Evolutionary conservation across 2,797 vertebrate species (phyloP).

Genomic region (Oreochromis mossambicus): DNA sequence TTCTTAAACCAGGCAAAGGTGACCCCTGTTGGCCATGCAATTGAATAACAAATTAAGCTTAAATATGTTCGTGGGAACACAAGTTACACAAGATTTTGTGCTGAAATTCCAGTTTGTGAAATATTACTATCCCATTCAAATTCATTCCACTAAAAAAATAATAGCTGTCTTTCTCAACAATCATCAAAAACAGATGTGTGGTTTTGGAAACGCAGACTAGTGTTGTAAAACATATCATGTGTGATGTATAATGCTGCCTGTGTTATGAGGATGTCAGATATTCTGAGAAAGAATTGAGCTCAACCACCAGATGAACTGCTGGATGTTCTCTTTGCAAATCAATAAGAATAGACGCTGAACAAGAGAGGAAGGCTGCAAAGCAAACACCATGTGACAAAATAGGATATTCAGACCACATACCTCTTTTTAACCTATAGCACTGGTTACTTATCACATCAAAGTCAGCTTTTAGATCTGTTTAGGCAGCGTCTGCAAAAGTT

Average conservation of each 20-base stretch:
- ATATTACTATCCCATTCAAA: neutral
- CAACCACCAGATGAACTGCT: neutral
- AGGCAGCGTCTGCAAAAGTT: neutral
- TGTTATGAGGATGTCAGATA: neutral
- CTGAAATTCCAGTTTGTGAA: neutral
- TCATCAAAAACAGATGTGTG: neutral
- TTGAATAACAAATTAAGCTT: neutral
- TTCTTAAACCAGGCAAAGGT: neutral
- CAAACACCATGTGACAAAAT: neutral
- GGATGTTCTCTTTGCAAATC: neutral
- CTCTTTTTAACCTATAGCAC: neutral
- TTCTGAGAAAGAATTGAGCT: neutral
- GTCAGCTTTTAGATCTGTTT: neutral
- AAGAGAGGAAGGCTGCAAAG: neutral
- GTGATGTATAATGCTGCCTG: neutral
- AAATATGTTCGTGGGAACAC: neutral
- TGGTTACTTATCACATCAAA: neutral
- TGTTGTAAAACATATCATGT: neutral
- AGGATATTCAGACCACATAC: neutral
- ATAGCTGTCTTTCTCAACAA: neutral
- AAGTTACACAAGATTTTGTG: neutral
- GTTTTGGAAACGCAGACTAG: neutral
- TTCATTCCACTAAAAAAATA: neutral
- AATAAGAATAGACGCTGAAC: neutral
- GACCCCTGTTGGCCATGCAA: constrained; percentile 30